phyloP scores from a whole-genome alignment of 2,113 vertebrate species.

The Albula glossodonta region DNA sequence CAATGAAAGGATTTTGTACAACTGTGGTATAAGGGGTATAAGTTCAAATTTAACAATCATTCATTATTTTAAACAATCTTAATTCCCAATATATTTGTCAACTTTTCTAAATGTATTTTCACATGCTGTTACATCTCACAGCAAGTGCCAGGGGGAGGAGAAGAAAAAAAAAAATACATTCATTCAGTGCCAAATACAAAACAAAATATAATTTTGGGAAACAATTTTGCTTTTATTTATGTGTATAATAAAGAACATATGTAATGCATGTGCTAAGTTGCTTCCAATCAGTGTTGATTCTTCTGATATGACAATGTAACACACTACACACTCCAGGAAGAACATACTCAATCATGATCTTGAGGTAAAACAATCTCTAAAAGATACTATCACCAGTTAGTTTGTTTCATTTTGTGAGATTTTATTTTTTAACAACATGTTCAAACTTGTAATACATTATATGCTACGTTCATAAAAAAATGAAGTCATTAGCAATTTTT shows the following conservation, averaged over 20 bases:
- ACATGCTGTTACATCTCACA: not conserved
- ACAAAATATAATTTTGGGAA: not conserved
- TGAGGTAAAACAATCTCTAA: not conserved
- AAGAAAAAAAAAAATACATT: too few relatives aligned
- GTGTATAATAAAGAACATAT: not conserved
- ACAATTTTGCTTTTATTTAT: not conserved
- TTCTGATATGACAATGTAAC: not conserved
- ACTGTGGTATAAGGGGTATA: too few relatives aligned
- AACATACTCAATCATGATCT: not conserved
- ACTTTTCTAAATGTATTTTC: too few relatives aligned
- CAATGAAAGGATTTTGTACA: too few relatives aligned
- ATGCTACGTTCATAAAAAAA: constrained; percentile 77
- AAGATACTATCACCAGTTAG: constrained; percentile 25
- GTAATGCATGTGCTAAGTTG: not conserved
- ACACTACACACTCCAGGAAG: not conserved
- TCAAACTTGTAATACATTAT: constrained; percentile 80
- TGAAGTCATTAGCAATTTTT: constrained; percentile 73
- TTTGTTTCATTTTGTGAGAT: constrained; percentile 64
- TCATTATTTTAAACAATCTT: too few relatives aligned
- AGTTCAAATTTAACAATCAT: too few relatives aligned
- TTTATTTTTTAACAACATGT: constrained; percentile 75
- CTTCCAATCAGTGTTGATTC: not conserved
- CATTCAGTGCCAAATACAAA: too few relatives aligned
- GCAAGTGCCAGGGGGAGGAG: not conserved
- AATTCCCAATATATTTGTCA: too few relatives aligned